Conservation (phyloP, 2,888 invertebrate species). For the Proisotoma minuta region DNA sequence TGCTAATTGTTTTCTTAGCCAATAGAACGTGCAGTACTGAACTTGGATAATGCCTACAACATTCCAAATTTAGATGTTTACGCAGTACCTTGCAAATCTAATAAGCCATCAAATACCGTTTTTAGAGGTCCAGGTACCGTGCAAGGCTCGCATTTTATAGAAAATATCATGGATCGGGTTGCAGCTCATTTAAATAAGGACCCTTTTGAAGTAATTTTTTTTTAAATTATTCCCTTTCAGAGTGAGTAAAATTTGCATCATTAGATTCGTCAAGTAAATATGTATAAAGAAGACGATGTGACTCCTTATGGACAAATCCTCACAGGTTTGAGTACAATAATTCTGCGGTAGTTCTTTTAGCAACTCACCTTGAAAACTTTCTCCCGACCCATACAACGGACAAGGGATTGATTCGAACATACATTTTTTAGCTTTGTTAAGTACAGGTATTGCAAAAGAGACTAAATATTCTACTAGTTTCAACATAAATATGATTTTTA, state of each 20-base stretch:
- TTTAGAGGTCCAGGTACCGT: constrained; percentile 89
- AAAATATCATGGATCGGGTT: constrained; percentile 65
- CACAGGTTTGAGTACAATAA: no score
- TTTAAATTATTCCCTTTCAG: background rate
- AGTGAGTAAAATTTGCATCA: background rate
- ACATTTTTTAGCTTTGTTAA: no score
- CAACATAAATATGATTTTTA: no score
- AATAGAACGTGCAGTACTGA: constrained; percentile 21
- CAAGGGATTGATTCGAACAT: no score
- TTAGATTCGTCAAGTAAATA: constrained; percentile 62
- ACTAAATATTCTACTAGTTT: no score
- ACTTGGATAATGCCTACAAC: constrained; percentile 71
- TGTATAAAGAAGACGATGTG: constrained; percentile 70
- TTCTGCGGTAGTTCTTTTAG: no score
- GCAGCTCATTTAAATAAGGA: constrained; percentile 65
- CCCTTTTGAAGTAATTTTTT: constrained; percentile 57
- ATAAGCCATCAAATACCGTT: constrained; percentile 86
- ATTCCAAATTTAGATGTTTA: constrained; percentile 33
- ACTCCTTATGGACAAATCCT: constrained; percentile 76
- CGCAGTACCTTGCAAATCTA: constrained; percentile 71
- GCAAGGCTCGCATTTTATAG: constrained; percentile 81
- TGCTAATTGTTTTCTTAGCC: background rate
- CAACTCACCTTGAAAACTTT: no score
- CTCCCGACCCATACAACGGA: no score
- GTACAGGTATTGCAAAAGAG: no score